These are phyloP conservation scores for Neotoma lepida DNA, from an alignment of 2,113 vertebrate genomes.

Conservation along the genomic window DNA sequence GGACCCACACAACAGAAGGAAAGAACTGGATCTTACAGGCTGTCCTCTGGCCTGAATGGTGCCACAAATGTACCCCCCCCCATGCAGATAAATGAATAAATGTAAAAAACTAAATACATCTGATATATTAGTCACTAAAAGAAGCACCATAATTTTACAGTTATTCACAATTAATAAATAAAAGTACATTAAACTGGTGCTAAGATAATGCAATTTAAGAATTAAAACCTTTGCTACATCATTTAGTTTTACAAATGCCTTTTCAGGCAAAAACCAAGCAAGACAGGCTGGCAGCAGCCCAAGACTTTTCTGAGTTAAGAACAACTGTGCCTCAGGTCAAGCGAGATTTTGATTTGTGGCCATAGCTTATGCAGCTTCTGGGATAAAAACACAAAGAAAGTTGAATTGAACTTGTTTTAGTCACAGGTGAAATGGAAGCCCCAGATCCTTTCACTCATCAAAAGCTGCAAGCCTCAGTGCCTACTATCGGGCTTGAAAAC, in stretches of 20 bases:
- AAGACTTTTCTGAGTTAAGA: neutral
- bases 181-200: conserved; percentile 7
- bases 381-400: neutral
- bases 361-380: neutral
- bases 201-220: neutral
- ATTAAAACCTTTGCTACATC: neutral
- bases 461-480: neutral
- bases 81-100: neutral
- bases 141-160: neutral
- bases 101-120: neutral
- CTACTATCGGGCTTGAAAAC: neutral
- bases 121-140: neutral
- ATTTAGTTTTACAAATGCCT: neutral
- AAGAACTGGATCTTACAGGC: neutral
- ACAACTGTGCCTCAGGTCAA: neutral
- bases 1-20: neutral
- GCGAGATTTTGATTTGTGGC: neutral
- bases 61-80: neutral
- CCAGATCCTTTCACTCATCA: neutral
- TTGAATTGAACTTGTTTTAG: neutral
- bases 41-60: too few relatives aligned
- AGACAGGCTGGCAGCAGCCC: neutral
- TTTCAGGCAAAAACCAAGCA: neutral
- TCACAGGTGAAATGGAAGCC: neutral
- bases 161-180: neutral